These are phyloP conservation scores for Holcopasites calliopsidis DNA, from an alignment of 1,140 invertebrate species.

Conservation along the genomic window DNA sequence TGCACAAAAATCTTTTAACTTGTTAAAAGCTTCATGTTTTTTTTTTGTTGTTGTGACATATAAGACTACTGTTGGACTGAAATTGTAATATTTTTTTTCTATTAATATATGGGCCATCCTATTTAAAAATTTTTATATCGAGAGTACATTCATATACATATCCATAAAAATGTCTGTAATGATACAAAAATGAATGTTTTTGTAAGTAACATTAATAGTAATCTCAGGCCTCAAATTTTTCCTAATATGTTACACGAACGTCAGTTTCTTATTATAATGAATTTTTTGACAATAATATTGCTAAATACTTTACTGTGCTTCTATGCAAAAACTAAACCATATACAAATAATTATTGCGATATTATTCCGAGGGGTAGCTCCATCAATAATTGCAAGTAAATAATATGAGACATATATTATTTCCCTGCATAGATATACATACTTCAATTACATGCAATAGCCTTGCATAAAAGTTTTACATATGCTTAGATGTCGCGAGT, in stretches of 20 bases:
- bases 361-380: neutral
- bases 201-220: slow-evolving; percentile 20
- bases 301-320: slow-evolving; percentile 34
- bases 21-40: neutral
- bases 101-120: neutral
- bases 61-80: neutral
- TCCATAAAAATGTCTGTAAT: slow-evolving; percentile 1
- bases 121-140: neutral
- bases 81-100: neutral
- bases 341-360: neutral
- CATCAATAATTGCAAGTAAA: slow-evolving; percentile 1
- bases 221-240: slow-evolving; percentile 32
- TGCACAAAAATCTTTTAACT: no score
- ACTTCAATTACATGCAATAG: neutral
- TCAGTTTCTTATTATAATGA: slow-evolving; percentile 23
- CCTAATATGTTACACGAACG: neutral
- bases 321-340: slow-evolving; percentile 1
- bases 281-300: slow-evolving; percentile 46
- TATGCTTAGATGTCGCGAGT: neutral
- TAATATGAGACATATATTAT: neutral
- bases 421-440: neutral
- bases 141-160: slow-evolving; percentile 34
- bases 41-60: slow-evolving; percentile 2
- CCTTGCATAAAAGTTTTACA: neutral
- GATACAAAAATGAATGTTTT: slow-evolving; percentile 4